Conservation (phyloP, 2,888 invertebrate genomes). For the Tiliacea citrago region DNA sequence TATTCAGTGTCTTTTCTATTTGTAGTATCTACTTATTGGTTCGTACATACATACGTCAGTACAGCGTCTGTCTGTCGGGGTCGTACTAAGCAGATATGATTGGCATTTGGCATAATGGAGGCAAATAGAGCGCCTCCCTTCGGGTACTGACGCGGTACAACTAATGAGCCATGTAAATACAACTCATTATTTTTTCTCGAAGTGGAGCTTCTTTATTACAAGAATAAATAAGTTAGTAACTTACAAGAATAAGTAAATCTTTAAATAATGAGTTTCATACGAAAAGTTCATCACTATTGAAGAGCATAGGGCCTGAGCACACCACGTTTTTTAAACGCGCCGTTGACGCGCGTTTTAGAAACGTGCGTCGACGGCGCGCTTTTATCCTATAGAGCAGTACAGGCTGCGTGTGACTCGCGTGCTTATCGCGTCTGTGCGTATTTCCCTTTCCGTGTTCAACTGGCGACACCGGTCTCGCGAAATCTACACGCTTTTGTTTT, state of each 20-base stretch:
- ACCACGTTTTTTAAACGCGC: too few relatives aligned
- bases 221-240: neutral
- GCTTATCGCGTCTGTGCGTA: too few relatives aligned
- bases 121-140: constrained; percentile 71
- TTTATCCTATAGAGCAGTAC: too few relatives aligned
- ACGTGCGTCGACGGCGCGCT: too few relatives aligned
- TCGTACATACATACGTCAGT: constrained; percentile 10
- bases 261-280: constrained; percentile 3
- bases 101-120: constrained; percentile 77
- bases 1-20: neutral
- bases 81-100: constrained; percentile 71
- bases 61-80: constrained; percentile 29
- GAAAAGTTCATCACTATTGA: too few relatives aligned
- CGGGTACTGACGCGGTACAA: constrained; percentile 8
- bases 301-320: too few relatives aligned
- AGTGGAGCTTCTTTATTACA: neutral
- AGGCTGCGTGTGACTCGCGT: too few relatives aligned
- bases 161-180: constrained; percentile 25
- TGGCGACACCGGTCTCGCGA: too few relatives aligned
- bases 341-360: too few relatives aligned
- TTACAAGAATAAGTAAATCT: too few relatives aligned
- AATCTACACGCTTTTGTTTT: too few relatives aligned
- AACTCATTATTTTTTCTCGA: neutral
- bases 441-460: too few relatives aligned
- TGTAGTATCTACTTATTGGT: constrained; percentile 24